Percentiles rank a stretch among this genome's conserved stretches.
Conservation (phyloP, 2,888 invertebrate genomes). For the Deroplatys truncata region DNA sequence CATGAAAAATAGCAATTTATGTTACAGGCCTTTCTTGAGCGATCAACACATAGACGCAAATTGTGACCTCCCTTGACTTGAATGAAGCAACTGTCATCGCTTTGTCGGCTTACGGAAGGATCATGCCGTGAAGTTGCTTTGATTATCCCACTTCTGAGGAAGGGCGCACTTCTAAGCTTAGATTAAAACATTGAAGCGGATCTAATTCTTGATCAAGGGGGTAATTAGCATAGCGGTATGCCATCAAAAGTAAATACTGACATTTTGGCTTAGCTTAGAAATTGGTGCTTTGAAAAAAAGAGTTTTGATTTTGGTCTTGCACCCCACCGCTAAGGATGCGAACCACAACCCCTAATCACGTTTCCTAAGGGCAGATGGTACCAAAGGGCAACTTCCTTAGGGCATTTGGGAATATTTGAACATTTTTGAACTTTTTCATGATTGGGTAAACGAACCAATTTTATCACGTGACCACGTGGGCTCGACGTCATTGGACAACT, state of each 20-base stretch:
- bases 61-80: neutral
- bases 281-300: neutral
- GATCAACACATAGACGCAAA: neutral
- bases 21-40: neutral
- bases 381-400: neutral
- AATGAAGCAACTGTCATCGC: neutral
- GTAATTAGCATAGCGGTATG: too few relatives aligned
- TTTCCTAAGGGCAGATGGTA: neutral
- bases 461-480: slow-evolving; percentile 27
- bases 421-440: slow-evolving; percentile 17
- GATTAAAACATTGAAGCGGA: neutral
- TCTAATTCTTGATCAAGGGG: too few relatives aligned
- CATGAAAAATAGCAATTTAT: too few relatives aligned
- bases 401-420: slow-evolving; percentile 3
- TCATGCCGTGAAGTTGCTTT: neutral
- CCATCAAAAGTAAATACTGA: too few relatives aligned
- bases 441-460: slow-evolving; percentile 28
- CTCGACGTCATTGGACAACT: slow-evolving; percentile 25
- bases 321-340: neutral
- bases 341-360: neutral
- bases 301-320: neutral
- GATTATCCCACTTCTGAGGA: neutral
- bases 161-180: neutral
- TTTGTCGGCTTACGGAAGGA: neutral
- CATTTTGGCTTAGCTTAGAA: too few relatives aligned